A percentile compares a stretch with the other conserved stretches of the same genome.
phyloP scores from a whole-genome alignment of 2,888 invertebrate genomes.

The Yponomeuta sedellus region DNA sequence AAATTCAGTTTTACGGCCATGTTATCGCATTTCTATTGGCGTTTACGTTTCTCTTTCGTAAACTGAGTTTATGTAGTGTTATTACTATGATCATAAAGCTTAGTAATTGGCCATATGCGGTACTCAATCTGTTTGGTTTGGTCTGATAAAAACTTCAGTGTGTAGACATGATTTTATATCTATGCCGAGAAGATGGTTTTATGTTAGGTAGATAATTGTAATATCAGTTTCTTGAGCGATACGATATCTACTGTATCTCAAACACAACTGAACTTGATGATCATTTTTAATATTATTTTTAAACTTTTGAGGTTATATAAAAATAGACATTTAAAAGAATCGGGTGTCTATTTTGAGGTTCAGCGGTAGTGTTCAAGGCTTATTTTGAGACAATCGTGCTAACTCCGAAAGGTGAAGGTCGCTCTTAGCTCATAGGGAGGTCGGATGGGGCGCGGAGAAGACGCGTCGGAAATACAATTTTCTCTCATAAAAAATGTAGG shows the following conservation, averaged over 20 bases:
- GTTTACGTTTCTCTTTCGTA: constrained; percentile 53
- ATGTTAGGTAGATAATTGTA: too few species aligned
- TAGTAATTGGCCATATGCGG: constrained; percentile 11
- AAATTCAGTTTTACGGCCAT: constrained; percentile 64
- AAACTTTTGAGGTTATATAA: not conserved
- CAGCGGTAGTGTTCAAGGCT: not conserved
- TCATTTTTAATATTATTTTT: not conserved
- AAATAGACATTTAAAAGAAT: too few species aligned
- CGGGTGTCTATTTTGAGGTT: too few species aligned
- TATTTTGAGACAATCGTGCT: not conserved
- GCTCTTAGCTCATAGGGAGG: too few species aligned
- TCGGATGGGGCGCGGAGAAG: too few species aligned
- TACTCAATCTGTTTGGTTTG: constrained; percentile 14
- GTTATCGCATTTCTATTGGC: constrained; percentile 68
- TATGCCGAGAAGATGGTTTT: too few species aligned
- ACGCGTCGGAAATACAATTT: too few species aligned
- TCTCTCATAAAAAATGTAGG: too few species aligned
- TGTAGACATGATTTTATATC: not conserved
- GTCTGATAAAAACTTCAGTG: constrained; percentile 2
- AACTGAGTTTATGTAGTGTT: constrained; percentile 29
- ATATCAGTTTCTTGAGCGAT: not conserved
- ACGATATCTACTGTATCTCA: not conserved
- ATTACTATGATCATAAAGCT: constrained; percentile 10
- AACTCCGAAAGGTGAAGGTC: not conserved
- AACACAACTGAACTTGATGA: not conserved